Evolutionary conservation across 2,888 invertebrate genomes (phyloP).

Genomic region (Escarpia spicata): DNA sequence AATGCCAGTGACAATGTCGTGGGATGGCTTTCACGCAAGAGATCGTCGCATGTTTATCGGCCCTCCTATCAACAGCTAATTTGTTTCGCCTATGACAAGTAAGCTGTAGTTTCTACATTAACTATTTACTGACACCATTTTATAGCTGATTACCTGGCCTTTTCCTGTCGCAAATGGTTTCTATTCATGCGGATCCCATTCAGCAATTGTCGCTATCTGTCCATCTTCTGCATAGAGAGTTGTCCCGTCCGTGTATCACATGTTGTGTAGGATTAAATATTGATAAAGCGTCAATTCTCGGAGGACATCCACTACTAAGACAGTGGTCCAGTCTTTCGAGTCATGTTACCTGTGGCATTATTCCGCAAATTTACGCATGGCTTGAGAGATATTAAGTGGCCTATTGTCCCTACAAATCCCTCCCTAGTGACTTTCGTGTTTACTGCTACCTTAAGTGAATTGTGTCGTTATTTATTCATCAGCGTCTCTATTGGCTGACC

Average conservation of each 20-base stretch:
- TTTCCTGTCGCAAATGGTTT: slow-evolving; percentile 11
- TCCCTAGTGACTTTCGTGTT: slow-evolving; percentile 6
- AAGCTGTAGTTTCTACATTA: slow-evolving; percentile 3
- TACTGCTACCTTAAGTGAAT: slow-evolving; percentile 3
- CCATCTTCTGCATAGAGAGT: neutral
- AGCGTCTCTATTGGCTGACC: slow-evolving; percentile 16
- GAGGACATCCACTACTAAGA: neutral
- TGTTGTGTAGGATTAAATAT: neutral
- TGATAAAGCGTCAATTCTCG: neutral
- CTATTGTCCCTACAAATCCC: neutral
- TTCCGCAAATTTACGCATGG: slow-evolving; percentile 10
- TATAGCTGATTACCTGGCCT: slow-evolving; percentile 13
- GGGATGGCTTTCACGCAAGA: neutral
- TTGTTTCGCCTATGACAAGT: neutral
- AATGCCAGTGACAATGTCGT: neutral
- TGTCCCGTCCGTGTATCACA: neutral
- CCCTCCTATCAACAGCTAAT: neutral
- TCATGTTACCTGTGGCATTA: slow-evolving; percentile 11
- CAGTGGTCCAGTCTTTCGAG: slow-evolving; percentile 1
- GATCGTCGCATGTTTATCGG: neutral
- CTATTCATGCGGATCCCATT: slow-evolving; percentile 4
- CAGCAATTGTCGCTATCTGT: slow-evolving; percentile 13
- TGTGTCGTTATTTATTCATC: slow-evolving; percentile 16
- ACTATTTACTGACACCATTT: neutral
- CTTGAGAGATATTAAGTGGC: slow-evolving; percentile 16